These are phyloP conservation scores for Epinotia demarniana DNA, from an alignment of 2,888 invertebrate genomes.

Conservation along the genomic window DNA sequence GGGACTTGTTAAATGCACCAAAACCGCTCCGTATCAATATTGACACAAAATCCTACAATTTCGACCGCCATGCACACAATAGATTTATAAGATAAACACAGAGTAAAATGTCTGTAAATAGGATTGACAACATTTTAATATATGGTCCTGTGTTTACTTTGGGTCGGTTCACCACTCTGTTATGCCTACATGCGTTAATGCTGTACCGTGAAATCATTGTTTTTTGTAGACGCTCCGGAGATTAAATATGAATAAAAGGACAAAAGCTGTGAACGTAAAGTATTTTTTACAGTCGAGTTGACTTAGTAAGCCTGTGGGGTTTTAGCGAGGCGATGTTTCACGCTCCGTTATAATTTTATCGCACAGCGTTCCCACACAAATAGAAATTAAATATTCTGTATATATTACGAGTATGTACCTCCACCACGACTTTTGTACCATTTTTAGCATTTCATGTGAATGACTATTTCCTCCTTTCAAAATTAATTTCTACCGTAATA, in stretches of 20 bases:
- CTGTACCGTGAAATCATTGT: conserved; percentile 84
- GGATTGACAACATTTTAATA: conserved; percentile 84
- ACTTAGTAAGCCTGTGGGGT: conserved; percentile 75
- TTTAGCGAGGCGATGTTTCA: conserved; percentile 65
- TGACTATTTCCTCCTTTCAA: conserved; percentile 5
- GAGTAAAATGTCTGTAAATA: conserved; percentile 84
- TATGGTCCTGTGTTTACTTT: conserved; percentile 80
- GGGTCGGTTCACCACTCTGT: conserved; percentile 77
- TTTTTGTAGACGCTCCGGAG: conserved; percentile 78
- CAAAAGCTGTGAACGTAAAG: conserved; percentile 75
- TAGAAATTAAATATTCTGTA: conserved; percentile 22
- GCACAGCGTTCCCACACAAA: conserved; percentile 48
- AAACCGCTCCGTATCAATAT: conserved; percentile 78
- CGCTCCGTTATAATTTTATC: conserved; percentile 66
- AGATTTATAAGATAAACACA: conserved; percentile 84
- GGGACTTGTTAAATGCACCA: conserved; percentile 83
- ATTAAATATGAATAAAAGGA: conserved; percentile 83
- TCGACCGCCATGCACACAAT: conserved; percentile 82
- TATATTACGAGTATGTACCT: conserved; percentile 43
- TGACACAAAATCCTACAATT: conserved; percentile 82
- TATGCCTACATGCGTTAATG: conserved; percentile 84
- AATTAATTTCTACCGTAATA: conserved; percentile 1
- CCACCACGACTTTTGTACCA: neutral
- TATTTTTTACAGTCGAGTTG: conserved; percentile 68
- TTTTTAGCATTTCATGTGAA: neutral